phyloP scores from a whole-genome alignment of 2,113 vertebrate species.

The Reinhardtius hippoglossoides region DNA sequence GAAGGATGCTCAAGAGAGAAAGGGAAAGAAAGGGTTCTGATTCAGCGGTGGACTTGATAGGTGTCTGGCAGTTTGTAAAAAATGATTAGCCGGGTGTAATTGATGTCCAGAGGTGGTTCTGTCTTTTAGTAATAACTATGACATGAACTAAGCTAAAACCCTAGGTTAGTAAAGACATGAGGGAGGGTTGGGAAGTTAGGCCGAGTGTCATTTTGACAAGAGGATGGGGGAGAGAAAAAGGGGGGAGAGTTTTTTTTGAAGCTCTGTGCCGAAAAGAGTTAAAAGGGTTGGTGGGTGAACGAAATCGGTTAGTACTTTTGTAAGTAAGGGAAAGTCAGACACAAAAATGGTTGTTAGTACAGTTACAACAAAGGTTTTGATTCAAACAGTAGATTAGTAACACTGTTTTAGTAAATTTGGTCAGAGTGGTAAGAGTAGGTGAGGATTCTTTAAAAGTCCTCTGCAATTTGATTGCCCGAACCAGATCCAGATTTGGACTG shows the following conservation, averaged over 20 bases:
- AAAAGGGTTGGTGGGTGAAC: conserved; percentile 76
- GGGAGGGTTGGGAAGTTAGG: conserved; percentile 1
- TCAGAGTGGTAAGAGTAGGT: conserved; percentile 54
- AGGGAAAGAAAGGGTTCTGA: not conserved
- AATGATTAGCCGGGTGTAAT: not conserved
- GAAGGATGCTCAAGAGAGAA: conserved; percentile 10
- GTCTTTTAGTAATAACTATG: conserved; percentile 3
- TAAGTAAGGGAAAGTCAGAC: conserved; percentile 87
- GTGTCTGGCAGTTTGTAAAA: conserved; percentile 81
- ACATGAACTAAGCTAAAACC: conserved; percentile 10
- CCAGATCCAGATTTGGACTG: conserved; percentile 76
- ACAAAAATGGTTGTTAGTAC: conserved; percentile 91
- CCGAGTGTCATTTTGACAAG: conserved; percentile 11
- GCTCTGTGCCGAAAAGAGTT: conserved; percentile 53
- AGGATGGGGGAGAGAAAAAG: conserved; percentile 19
- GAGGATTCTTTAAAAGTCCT: conserved; percentile 79
- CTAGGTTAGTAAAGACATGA: conserved; percentile 44
- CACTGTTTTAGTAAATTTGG: conserved; percentile 82
- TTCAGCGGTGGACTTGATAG: conserved; percentile 47
- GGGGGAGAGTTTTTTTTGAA: not conserved
- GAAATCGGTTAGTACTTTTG: conserved; percentile 86
- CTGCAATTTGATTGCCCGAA: conserved; percentile 80
- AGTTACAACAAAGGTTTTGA: conserved; percentile 85
- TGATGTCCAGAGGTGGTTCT: not conserved
- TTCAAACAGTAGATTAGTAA: conserved; percentile 84